These are phyloP conservation scores for Thecophora atra DNA, from an alignment of 2,888 invertebrate species.

Conservation along the genomic window DNA sequence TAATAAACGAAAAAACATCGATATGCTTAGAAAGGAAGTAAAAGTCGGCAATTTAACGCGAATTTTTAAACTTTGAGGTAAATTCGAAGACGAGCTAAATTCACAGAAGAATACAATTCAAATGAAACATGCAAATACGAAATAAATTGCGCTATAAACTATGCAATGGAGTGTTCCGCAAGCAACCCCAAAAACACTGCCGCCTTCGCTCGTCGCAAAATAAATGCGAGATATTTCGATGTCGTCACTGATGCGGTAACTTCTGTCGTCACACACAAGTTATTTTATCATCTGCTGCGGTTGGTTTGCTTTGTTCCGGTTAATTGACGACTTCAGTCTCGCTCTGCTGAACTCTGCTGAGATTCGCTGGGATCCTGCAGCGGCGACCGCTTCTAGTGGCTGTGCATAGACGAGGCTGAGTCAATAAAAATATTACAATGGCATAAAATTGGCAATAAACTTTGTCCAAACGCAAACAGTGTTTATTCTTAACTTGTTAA, in stretches of 20 bases:
- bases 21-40: no score
- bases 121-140: no score
- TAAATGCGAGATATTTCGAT: background rate
- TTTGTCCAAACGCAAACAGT: background rate
- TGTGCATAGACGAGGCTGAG: constrained; percentile 1
- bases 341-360: background rate
- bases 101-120: no score
- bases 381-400: background rate
- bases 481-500: background rate
- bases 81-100: no score
- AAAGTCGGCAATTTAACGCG: no score
- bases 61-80: no score
- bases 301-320: background rate
- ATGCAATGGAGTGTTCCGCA: background rate
- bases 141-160: background rate
- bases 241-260: background rate
- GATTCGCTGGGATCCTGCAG: background rate
- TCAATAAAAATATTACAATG: constrained; percentile 34
- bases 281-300: background rate
- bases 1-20: no score
- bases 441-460: constrained; percentile 29
- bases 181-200: constrained; percentile 8
- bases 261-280: background rate
- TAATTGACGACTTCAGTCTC: background rate
- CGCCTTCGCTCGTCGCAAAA: background rate